These are phyloP conservation scores for Spodoptera frugiperda DNA, from an alignment of 1,140 invertebrate species.

Conservation along the genomic window DNA sequence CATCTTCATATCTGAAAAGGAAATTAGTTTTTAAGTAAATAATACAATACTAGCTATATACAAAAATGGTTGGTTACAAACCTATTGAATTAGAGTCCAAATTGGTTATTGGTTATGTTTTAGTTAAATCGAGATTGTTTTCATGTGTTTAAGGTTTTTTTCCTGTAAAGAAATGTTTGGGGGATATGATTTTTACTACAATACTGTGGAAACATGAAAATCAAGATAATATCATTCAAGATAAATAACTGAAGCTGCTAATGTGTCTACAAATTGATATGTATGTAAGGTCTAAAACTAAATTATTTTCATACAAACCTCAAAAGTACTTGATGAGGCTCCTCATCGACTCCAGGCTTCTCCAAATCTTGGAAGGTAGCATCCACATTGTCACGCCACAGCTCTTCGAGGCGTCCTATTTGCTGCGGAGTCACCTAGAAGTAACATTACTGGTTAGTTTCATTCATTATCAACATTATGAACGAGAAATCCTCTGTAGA, in stretches of 20 bases:
- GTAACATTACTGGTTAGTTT: constrained; percentile 4
- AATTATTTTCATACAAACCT: constrained; percentile 83
- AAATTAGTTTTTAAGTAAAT: constrained; percentile 5
- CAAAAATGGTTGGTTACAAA: too few species aligned
- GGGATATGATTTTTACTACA: too few species aligned
- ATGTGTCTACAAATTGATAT: not conserved
- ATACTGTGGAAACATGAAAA: too few species aligned
- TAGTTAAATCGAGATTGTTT: too few species aligned
- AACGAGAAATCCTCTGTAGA: too few species aligned
- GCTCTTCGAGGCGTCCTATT: constrained; percentile 98
- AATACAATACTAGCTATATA: too few species aligned
- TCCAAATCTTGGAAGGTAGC: constrained; percentile 99
- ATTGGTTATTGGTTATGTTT: too few species aligned
- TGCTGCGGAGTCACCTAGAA: constrained; percentile 97
- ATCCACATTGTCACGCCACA: constrained; percentile 99
- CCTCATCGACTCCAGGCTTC: constrained; percentile 98
- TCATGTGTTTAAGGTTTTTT: too few species aligned
- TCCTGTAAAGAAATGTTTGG: too few species aligned
- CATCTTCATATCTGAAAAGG: constrained; percentile 94
- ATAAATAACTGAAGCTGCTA: too few species aligned
- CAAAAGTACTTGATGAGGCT: constrained; percentile 97
- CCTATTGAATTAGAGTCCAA: too few species aligned
- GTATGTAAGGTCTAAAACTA: not conserved
- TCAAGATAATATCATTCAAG: too few species aligned
- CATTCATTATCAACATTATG: not conserved